phyloP scores from a whole-genome alignment of 2,888 invertebrate species.

The Lasioglossum leucozonium region DNA sequence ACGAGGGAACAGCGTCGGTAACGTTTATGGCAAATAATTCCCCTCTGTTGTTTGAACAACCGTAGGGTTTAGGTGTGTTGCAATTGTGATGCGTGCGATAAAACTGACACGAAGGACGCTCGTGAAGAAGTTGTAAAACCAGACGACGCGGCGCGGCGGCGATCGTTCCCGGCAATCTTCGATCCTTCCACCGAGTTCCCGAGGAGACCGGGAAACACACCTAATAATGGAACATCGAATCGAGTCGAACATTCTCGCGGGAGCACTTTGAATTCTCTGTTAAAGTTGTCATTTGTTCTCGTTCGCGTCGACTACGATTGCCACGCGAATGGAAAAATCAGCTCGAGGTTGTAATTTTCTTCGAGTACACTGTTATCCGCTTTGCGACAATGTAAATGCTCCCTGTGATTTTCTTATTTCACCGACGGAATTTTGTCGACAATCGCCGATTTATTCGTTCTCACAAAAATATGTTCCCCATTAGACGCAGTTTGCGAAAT shows the following conservation, averaged over 20 bases:
- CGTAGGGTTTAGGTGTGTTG: not conserved
- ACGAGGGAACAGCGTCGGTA: not conserved
- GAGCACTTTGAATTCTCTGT: not conserved
- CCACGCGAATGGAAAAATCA: not conserved
- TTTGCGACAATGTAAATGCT: not conserved
- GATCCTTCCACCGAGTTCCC: conserved; percentile 11
- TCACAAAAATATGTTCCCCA: not conserved
- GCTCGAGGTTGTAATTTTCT: not conserved
- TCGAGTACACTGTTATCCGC: not conserved
- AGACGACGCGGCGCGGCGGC: not conserved
- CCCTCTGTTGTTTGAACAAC: conserved; percentile 19
- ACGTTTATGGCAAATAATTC: conserved; percentile 43
- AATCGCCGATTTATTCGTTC: no score
- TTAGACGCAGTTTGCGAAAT: not conserved
- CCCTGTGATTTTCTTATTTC: not conserved
- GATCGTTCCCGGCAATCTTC: conserved; percentile 31
- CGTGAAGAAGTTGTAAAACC: conserved; percentile 39
- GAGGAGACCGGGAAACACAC: not conserved
- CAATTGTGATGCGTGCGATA: conserved; percentile 14
- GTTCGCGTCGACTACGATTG: not conserved
- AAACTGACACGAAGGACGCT: conserved; percentile 17
- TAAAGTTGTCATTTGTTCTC: not conserved
- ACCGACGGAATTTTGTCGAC: not conserved
- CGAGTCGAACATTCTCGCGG: not conserved
- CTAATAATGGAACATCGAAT: conserved; percentile 23